phyloP scores from a whole-genome alignment of 1,140 invertebrate genomes.

The Drosophila sturtevanti region DNA sequence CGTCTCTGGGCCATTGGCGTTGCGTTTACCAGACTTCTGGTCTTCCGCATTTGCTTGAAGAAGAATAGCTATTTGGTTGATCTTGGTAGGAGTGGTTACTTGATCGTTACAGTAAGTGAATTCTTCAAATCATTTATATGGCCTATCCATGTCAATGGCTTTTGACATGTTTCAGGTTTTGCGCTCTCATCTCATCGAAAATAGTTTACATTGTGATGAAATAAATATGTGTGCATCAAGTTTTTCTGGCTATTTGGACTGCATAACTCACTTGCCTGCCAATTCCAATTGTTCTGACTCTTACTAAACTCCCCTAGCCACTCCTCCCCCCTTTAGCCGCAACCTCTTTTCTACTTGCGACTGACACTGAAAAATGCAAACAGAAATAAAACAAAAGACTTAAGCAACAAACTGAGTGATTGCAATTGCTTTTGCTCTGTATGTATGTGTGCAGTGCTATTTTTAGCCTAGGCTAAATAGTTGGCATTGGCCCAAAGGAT shows the following conservation, averaged over 20 bases:
- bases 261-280: conserved; percentile 75
- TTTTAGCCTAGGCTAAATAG: conserved; percentile 75
- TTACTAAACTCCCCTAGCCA: background rate
- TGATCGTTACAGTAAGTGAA: conserved; percentile 11
- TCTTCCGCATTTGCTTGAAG: conserved; percentile 71
- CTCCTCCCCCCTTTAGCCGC: conserved; percentile 16
- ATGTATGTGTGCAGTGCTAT: conserved; percentile 44
- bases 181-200: conserved; percentile 25
- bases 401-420: conserved; percentile 81
- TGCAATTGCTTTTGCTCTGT: conserved; percentile 71
- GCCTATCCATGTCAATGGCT: conserved; percentile 6
- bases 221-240: conserved; percentile 56
- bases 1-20: conserved; percentile 57
- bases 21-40: conserved; percentile 66
- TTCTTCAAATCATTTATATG: conserved; percentile 23
- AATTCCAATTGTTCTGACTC: conserved; percentile 50
- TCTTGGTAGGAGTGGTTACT: conserved; percentile 18
- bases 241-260: conserved; percentile 54
- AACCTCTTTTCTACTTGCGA: conserved; percentile 9
- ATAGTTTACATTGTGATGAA: conserved; percentile 63
- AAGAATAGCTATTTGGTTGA: background rate
- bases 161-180: conserved; percentile 16
- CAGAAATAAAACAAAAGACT: conserved; percentile 82
- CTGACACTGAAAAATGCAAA: conserved; percentile 81
- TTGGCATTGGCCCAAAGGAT: conserved; percentile 78